Base-by-base conservation (phyloP, 2,888 invertebrate species). In the Hoplodrina ambigua region DNA sequence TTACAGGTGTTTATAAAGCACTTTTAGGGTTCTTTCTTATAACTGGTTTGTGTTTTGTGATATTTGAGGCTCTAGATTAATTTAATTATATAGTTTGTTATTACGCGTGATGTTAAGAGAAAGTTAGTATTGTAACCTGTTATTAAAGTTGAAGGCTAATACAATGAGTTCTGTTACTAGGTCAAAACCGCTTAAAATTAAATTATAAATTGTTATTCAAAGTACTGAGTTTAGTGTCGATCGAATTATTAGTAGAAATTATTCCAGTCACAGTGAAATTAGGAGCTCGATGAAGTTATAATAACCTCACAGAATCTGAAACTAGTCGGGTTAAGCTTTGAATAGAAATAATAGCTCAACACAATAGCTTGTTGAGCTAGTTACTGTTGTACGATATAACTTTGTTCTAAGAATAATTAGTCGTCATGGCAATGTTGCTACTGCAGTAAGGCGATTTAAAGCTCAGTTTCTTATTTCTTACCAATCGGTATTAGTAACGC, bases 271-370 rank as follows among this genome's bases (percentile, higher is more conserved):
- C 13, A 46, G 3, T 1, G 7, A n/a, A 59, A 37, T 41, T 7
- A 6, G 20, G 3, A 13, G 0, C 19, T 41, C 13, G 0, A 30
- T 72, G 10, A 41, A 62, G 46, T 37, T 52, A 46, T 52, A 73
- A n/a, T 73, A 57, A 50, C 17, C 7, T 1, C 44, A 44, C 10
- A 25, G 10, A 44, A 62, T 62, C 46, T 33, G n/a, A 49, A 74
- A 58, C 53, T 41, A 37, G 19, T 49, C 6, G 1, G 17, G 17
- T 53, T 41, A 2, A 65, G 46, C 10, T 73, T 49, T 57, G 11
- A 57, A 15, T 15, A 37, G 44, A 37, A 46, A 37, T 52, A 52
- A 72, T 20, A 19, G n/a, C 11, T 57, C 13, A 25, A 52, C 37
- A 17, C 2, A 30, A 25, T 37, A 25, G 20, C 10, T 11, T n/a